These are phyloP conservation scores for Bostrychus sinensis DNA, from an alignment of 2,113 vertebrate genomes.

Conservation along the genomic window DNA sequence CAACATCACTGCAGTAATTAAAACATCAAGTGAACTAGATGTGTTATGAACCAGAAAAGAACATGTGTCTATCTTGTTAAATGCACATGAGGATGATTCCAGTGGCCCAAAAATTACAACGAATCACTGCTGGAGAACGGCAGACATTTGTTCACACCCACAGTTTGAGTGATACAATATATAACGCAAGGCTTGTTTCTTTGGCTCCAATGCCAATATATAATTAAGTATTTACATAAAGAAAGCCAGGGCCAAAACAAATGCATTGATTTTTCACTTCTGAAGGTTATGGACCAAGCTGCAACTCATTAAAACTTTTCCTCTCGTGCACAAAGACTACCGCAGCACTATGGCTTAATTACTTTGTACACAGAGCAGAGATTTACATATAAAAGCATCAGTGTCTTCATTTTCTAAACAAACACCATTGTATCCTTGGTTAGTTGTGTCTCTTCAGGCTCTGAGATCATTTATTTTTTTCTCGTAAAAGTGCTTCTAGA, in stretches of 20 bases:
- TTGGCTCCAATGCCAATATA: not conserved
- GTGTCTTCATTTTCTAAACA: not conserved
- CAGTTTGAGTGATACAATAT: too few relatives aligned
- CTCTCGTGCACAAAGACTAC: not conserved
- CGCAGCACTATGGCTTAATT: not conserved
- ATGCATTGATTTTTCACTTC: constrained; percentile 4
- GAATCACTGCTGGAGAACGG: too few relatives aligned
- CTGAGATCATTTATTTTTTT: too few relatives aligned
- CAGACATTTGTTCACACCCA: too few relatives aligned
- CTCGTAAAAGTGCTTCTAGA: too few relatives aligned
- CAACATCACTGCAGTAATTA: too few relatives aligned
- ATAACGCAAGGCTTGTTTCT: not conserved
- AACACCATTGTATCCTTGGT: not conserved
- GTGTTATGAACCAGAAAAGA: too few relatives aligned
- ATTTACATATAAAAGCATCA: not conserved
- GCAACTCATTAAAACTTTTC: constrained; percentile 6
- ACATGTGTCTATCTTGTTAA: too few relatives aligned
- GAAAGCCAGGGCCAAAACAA: constrained; percentile 1
- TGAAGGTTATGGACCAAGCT: not conserved
- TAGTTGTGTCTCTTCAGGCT: not conserved
- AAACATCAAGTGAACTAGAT: too few relatives aligned
- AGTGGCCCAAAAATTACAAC: too few relatives aligned
- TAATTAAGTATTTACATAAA: constrained; percentile 6
- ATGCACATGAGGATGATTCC: too few relatives aligned
- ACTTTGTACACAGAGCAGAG: too few relatives aligned